Percentiles rank a stretch among this genome's conserved stretches.
These are phyloP conservation scores for Rhinopomastus cyanomelas DNA, from an alignment of 2,113 vertebrate species.

Conservation along the genomic window DNA sequence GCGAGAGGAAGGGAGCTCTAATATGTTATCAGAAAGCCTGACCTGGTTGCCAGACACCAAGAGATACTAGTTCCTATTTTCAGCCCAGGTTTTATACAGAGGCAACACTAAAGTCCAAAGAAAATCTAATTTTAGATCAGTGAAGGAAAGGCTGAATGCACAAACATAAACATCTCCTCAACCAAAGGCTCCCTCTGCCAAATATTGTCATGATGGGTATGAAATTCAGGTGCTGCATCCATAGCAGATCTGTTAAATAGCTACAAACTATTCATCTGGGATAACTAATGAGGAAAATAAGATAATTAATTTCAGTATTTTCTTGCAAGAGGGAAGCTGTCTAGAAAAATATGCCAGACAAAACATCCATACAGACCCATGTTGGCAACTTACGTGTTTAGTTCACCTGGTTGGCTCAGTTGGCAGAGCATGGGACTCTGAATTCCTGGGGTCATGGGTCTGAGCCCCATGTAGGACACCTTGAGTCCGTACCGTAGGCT, in stretches of 20 bases:
- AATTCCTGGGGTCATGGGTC: too few relatives aligned
- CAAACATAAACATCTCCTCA: neutral
- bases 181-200: neutral
- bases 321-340: neutral
- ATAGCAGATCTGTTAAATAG: neutral
- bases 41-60: fast-evolving
- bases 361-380: neutral
- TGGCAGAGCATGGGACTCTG: too few relatives aligned
- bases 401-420: too few relatives aligned
- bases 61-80: neutral
- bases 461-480: too few relatives aligned
- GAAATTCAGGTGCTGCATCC: neutral
- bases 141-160: neutral
- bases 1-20: neutral
- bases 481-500: too few relatives aligned
- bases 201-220: neutral
- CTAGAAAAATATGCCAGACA: conserved; percentile 1
- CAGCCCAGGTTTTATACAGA: neutral
- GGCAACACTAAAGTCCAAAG: neutral
- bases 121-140: conserved; percentile 4
- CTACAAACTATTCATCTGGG: conserved; percentile 5
- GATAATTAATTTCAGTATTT: conserved; percentile 6
- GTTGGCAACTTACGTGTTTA: neutral
- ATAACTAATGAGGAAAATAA: conserved; percentile 20
- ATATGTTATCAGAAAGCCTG: neutral